phyloP scores from a whole-genome alignment of 2,797 vertebrate species.

The Coregonus sp. region DNA sequence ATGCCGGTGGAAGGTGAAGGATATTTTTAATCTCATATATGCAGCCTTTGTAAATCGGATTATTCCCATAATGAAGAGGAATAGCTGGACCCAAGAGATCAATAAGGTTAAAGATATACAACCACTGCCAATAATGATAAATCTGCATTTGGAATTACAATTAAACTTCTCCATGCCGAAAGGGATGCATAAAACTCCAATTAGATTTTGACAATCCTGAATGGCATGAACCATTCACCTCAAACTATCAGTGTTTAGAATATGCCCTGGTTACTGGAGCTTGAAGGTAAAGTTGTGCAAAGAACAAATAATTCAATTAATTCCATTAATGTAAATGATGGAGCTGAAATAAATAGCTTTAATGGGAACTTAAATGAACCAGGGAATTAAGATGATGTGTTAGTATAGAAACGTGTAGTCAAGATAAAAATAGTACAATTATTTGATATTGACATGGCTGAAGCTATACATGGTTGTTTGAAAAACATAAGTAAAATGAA shows the following conservation, averaged over 20 bases:
- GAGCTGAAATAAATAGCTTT: slow-evolving; percentile 44
- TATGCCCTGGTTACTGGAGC: slow-evolving; percentile 48
- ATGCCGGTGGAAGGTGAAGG: slow-evolving; percentile 60
- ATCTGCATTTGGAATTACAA: slow-evolving; percentile 62
- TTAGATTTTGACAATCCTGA: slow-evolving; percentile 56
- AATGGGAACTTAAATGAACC: slow-evolving; percentile 57
- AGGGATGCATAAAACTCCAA: slow-evolving; percentile 50
- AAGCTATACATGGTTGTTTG: slow-evolving; percentile 28
- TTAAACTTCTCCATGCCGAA: slow-evolving; percentile 39
- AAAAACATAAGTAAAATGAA: slow-evolving; percentile 17
- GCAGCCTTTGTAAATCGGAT: slow-evolving; percentile 70
- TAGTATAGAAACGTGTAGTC: slow-evolving; percentile 35
- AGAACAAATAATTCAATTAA: slow-evolving; percentile 53
- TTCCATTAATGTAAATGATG: slow-evolving; percentile 44
- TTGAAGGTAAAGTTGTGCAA: slow-evolving; percentile 52
- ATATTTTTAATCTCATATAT: slow-evolving; percentile 73
- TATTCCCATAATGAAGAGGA: slow-evolving; percentile 75
- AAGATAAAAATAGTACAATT: slow-evolving; percentile 42
- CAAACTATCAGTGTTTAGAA: slow-evolving; percentile 64
- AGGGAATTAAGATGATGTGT: slow-evolving; percentile 47
- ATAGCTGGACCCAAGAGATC: slow-evolving; percentile 70
- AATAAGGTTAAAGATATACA: slow-evolving; percentile 68
- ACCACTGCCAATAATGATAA: slow-evolving; percentile 64
- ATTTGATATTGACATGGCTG: slow-evolving; percentile 7
- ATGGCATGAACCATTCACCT: slow-evolving; percentile 50